phyloP scores from a whole-genome alignment of 1,140 invertebrate genomes.

The Leptinotarsa defecta region DNA sequence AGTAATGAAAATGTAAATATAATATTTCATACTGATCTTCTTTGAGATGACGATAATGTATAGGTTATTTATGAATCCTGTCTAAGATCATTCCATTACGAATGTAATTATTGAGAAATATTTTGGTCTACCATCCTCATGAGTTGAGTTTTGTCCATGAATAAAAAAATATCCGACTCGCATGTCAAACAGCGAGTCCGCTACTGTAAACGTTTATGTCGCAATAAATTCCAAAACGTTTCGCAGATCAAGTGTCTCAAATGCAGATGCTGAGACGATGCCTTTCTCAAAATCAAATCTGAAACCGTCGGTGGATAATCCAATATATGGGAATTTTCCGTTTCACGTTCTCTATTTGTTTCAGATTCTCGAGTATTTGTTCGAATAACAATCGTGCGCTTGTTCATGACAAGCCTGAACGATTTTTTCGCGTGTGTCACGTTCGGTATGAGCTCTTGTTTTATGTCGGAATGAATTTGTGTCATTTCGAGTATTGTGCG shows the following conservation, averaged over 20 bases:
- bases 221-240: slow-evolving; percentile 33
- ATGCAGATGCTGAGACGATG: slow-evolving; percentile 36
- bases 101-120: too few species aligned
- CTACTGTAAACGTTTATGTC: slow-evolving; percentile 11
- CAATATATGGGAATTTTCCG: slow-evolving; percentile 37
- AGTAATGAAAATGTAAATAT: too few species aligned
- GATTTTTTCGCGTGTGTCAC: slow-evolving; percentile 36
- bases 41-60: too few species aligned
- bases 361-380: slow-evolving; percentile 31
- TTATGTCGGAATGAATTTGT: slow-evolving; percentile 5
- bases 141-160: neutral
- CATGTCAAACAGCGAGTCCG: neutral
- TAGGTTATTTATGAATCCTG: too few species aligned
- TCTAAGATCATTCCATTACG: too few species aligned
- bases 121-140: too few species aligned
- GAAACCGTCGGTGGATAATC: slow-evolving; percentile 34
- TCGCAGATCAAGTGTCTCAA: slow-evolving; percentile 31
- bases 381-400: slow-evolving; percentile 35
- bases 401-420: slow-evolving; percentile 38
- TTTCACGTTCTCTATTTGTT: slow-evolving; percentile 37
- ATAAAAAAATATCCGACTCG: neutral
- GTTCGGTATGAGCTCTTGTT: slow-evolving; percentile 22
- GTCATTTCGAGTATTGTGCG: neutral
- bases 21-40: too few species aligned
- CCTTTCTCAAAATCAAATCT: slow-evolving; percentile 34